A percentile compares a stretch with the other conserved stretches of the same genome.
Evolutionary conservation across 2,797 vertebrate genomes (phyloP).

Genomic region (Spheniscus humboldti): DNA sequence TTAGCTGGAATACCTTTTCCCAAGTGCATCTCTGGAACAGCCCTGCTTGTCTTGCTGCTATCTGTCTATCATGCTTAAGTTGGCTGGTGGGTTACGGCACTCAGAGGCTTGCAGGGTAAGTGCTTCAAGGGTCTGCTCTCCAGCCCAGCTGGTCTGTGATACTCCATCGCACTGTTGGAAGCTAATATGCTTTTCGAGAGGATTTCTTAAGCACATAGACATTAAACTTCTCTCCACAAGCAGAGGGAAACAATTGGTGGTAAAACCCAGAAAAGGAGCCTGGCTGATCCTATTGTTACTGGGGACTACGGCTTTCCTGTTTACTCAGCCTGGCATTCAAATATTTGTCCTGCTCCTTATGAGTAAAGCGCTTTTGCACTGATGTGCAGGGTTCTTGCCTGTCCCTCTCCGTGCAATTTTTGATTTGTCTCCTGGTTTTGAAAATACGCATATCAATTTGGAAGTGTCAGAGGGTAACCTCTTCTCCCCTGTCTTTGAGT

Average conservation of each 20-base stretch:
- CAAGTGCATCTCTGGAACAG: neutral
- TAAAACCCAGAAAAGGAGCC: neutral
- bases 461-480: neutral
- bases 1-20: neutral
- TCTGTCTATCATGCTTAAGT: neutral
- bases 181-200: neutral
- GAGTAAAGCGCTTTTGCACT: neutral
- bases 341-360: neutral
- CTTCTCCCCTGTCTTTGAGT: neutral
- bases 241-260: neutral
- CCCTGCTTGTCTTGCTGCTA: neutral
- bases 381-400: neutral
- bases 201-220: neutral
- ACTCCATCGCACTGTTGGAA: neutral
- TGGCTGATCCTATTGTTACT: neutral
- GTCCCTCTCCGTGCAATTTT: neutral
- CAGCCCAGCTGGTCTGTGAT: neutral
- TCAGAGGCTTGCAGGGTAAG: neutral
- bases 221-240: neutral
- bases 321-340: neutral
- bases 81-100: neutral
- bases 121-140: neutral
- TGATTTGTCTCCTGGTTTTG: neutral
- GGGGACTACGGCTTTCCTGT: neutral
- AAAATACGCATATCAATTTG: neutral